Conservation (phyloP, 2,797 vertebrate genomes). For the Florisuga fusca region DNA sequence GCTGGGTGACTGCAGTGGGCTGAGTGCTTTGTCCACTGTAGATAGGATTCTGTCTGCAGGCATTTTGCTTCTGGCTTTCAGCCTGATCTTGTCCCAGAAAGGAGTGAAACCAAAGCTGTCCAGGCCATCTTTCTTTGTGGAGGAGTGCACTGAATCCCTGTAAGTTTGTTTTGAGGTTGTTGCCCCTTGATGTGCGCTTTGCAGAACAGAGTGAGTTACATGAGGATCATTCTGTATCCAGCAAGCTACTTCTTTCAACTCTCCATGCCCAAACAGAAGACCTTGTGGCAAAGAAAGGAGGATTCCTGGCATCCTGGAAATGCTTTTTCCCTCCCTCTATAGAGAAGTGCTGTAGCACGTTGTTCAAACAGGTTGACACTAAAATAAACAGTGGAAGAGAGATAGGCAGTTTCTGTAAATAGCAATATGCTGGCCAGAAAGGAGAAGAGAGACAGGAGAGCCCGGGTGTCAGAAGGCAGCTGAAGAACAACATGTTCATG, state of each 20-base stretch:
- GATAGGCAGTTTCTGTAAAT: slow-evolving; percentile 57
- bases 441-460: neutral
- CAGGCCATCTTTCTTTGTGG: slow-evolving; percentile 14
- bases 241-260: slow-evolving; percentile 64
- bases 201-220: slow-evolving; percentile 55
- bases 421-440: neutral
- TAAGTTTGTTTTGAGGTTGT: slow-evolving; percentile 60
- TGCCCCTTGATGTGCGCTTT: slow-evolving; percentile 12
- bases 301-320: slow-evolving; percentile 23
- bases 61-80: slow-evolving; percentile 40
- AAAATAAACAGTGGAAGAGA: slow-evolving; percentile 51
- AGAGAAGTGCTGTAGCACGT: slow-evolving; percentile 41
- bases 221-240: slow-evolving; percentile 39
- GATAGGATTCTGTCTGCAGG: slow-evolving; percentile 30
- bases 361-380: slow-evolving; percentile 68
- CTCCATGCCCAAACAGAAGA: slow-evolving; percentile 32
- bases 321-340: neutral
- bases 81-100: slow-evolving; percentile 53
- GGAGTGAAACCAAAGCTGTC: neutral
- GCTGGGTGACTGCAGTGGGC: neutral
- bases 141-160: slow-evolving; percentile 13
- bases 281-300: slow-evolving; percentile 51
- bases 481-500: slow-evolving; percentile 41
- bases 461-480: slow-evolving; percentile 8
- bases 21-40: neutral